phyloP scores from a whole-genome alignment of 2,888 invertebrate genomes.

The Drosophila recens region DNA sequence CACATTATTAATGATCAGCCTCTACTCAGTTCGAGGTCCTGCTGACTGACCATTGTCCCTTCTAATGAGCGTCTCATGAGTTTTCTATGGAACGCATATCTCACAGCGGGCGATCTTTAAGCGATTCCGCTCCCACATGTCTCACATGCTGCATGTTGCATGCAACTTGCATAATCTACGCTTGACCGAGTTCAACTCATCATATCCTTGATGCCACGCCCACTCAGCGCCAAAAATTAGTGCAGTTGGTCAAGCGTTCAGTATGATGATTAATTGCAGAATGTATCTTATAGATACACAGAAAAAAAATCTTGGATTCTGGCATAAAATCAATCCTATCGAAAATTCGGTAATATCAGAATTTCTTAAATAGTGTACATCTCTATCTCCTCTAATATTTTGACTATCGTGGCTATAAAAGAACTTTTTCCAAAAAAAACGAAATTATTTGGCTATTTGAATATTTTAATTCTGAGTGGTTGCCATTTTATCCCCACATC shows the following conservation, averaged over 20 bases:
- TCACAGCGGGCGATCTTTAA: constrained; percentile 51
- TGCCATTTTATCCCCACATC: too few species aligned
- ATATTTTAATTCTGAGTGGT: too few species aligned
- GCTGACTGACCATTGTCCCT: constrained; percentile 49
- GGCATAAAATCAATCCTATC: too few species aligned
- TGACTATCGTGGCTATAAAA: too few species aligned
- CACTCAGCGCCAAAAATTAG: constrained; percentile 35
- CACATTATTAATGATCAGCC: constrained; percentile 75
- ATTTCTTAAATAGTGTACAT: too few species aligned
- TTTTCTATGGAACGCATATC: constrained; percentile 48
- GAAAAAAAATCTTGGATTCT: too few species aligned
- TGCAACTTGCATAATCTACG: constrained; percentile 58
- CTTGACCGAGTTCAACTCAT: constrained; percentile 49
- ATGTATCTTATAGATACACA: constrained; percentile 16
- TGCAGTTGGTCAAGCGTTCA: constrained; percentile 57
- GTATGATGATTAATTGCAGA: constrained; percentile 51
- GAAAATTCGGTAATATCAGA: too few species aligned
- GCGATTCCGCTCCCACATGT: constrained; percentile 52
- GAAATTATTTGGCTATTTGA: too few species aligned
- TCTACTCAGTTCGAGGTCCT: constrained; percentile 38
- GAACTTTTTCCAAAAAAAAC: too few species aligned
- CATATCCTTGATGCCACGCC: constrained; percentile 27
- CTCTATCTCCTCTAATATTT: too few species aligned
- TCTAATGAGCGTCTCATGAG: constrained; percentile 65
- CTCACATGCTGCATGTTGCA: constrained; percentile 1